phyloP scores from a whole-genome alignment of 2,797 vertebrate genomes.

The Apogon talboti region DNA sequence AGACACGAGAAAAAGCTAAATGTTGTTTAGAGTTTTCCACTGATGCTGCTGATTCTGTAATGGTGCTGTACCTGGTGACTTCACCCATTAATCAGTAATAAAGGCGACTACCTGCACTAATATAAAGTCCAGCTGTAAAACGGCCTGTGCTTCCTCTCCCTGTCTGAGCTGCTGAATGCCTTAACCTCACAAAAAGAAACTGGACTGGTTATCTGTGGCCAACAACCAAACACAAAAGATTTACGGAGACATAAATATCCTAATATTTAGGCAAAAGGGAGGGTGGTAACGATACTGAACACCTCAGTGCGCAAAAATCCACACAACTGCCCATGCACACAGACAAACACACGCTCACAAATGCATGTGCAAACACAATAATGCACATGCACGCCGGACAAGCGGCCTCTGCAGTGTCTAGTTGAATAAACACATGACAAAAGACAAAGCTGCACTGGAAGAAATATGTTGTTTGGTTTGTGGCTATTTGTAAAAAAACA shows the following conservation, averaged over 20 bases:
- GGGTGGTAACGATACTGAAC: slow-evolving; percentile 1
- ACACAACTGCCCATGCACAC: slow-evolving; percentile 1
- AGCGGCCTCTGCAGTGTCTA: slow-evolving; percentile 9
- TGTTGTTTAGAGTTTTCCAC: too few species aligned
- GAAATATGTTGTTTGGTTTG: slow-evolving; percentile 6
- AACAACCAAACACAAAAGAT: slow-evolving; percentile 29
- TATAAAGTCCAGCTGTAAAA: slow-evolving; percentile 2
- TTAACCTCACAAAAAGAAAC: slow-evolving; percentile 7
- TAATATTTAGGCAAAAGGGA: slow-evolving; percentile 34
- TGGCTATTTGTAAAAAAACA: neutral
- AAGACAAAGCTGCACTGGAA: slow-evolving; percentile 9
- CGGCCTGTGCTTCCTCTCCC: neutral
- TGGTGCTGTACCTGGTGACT: neutral
- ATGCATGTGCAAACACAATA: slow-evolving; percentile 29
- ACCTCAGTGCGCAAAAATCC: slow-evolving; percentile 15
- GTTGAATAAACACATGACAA: slow-evolving; percentile 28
- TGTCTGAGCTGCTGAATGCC: slow-evolving; percentile 23
- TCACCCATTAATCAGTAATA: slow-evolving; percentile 19
- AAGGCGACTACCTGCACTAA: neutral
- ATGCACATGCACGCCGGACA: slow-evolving; percentile 11
- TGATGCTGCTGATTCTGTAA: neutral
- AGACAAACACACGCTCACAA: slow-evolving; percentile 2
- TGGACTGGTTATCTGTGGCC: neutral
- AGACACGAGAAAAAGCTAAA: too few species aligned
- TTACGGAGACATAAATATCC: slow-evolving; percentile 29